These are phyloP conservation scores for Andrena bucephala DNA, from an alignment of 2,888 invertebrate species.

Conservation along the genomic window DNA sequence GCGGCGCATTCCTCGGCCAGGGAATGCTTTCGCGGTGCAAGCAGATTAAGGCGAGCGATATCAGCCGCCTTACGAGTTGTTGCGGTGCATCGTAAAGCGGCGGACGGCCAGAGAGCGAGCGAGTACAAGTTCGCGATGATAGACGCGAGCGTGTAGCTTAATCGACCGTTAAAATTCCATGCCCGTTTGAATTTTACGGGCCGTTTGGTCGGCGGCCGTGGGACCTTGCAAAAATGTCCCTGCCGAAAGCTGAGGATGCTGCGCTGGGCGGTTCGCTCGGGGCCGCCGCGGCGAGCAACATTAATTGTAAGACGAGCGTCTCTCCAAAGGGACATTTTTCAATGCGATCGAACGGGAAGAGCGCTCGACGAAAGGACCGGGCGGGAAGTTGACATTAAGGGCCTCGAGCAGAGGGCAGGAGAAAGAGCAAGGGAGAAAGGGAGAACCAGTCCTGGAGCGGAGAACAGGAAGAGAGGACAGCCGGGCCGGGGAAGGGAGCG, in stretches of 20 bases:
- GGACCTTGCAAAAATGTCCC: background rate
- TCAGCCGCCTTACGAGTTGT: slow-evolving; percentile 49
- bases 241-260: background rate
- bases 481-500: slow-evolving; percentile 53
- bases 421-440: slow-evolving; percentile 12
- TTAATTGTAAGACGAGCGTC: slow-evolving; percentile 1
- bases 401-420: slow-evolving; percentile 31
- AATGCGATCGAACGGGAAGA: slow-evolving; percentile 40
- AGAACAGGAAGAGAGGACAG: slow-evolving; percentile 54
- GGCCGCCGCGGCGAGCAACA: background rate
- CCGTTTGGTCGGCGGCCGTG: slow-evolving; percentile 2
- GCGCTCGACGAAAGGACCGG: slow-evolving; percentile 56
- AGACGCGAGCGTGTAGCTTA: slow-evolving; percentile 28
- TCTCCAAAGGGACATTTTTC: slow-evolving; percentile 28
- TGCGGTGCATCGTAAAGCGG: slow-evolving; percentile 41
- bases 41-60: slow-evolving; percentile 58
- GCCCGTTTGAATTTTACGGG: slow-evolving; percentile 44
- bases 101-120: background rate
- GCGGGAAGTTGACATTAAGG: slow-evolving; percentile 68
- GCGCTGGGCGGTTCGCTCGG: background rate
- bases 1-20: slow-evolving; percentile 41
- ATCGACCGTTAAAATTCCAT: slow-evolving; percentile 55
- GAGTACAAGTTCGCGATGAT: slow-evolving; percentile 17
- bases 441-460: slow-evolving; percentile 12
- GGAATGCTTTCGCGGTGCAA: slow-evolving; percentile 48